phyloP scores from a whole-genome alignment of 2,888 invertebrate genomes.

The Mesorhabditis spiculigera region DNA sequence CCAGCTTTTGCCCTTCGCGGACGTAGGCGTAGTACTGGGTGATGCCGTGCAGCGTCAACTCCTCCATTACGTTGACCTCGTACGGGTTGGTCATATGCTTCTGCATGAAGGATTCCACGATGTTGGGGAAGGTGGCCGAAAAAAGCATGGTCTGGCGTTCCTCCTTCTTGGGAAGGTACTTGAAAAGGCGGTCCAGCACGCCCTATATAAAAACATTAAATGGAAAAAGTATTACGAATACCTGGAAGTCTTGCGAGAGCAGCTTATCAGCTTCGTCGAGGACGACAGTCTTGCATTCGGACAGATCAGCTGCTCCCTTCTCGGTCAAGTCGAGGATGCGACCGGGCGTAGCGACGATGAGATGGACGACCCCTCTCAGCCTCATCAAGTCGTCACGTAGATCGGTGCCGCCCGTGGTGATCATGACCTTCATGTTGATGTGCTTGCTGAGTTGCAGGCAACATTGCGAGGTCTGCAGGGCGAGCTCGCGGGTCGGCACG shows the following conservation, averaged over 20 bases:
- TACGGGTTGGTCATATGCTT: constrained; percentile 91
- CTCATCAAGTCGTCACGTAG: constrained; percentile 96
- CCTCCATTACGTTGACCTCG: constrained; percentile 99
- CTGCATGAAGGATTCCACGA: constrained; percentile 97
- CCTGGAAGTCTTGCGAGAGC: constrained; percentile 93
- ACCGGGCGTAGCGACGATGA: constrained; percentile 97
- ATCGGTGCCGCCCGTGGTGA: constrained; percentile 94
- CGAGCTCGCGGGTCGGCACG: constrained; percentile 96
- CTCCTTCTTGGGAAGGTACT: constrained; percentile 79
- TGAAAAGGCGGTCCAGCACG: constrained; percentile 95
- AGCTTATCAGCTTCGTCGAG: constrained; percentile 98
- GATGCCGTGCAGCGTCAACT: constrained; percentile 95
- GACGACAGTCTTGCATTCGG: constrained; percentile 90
- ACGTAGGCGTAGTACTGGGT: constrained; percentile 99
- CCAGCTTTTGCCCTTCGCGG: constrained; percentile 98
- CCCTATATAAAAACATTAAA: constrained; percentile 63
- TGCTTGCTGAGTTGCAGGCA: constrained; percentile 98
- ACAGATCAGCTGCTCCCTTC: constrained; percentile 88
- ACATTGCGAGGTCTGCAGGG: constrained; percentile 97
- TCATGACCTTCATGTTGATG: constrained; percentile 89
- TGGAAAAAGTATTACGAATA: constrained; percentile 3
- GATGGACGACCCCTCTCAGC: constrained; percentile 91
- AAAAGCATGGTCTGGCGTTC: constrained; percentile 95
- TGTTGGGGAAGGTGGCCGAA: constrained; percentile 97
- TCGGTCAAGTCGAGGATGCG: constrained; percentile 99